Percentiles rank a stretch among this genome's conserved stretches.
These are phyloP conservation scores for Heliconius ismenius DNA, from an alignment of 2,888 invertebrate genomes.

Conservation along the genomic window DNA sequence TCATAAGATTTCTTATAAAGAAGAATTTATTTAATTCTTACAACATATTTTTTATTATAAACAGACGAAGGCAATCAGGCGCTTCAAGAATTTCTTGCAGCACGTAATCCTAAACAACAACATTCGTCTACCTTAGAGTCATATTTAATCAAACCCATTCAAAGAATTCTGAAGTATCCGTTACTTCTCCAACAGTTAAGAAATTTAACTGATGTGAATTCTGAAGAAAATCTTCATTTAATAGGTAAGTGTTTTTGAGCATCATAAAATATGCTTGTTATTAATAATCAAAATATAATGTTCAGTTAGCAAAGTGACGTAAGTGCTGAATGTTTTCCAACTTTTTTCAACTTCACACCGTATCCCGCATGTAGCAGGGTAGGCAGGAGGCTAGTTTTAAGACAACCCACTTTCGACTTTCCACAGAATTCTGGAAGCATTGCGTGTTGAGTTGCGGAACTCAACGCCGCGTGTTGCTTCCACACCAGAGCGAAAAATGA, in stretches of 20 bases:
- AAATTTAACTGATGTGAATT: conserved; percentile 94
- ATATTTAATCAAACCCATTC: conserved; percentile 98
- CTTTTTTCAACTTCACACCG: too few relatives aligned
- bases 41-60: conserved; percentile 37
- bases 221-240: conserved; percentile 97
- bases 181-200: conserved; percentile 95
- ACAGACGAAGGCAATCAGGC: conserved; percentile 97
- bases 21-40: background rate
- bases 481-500: too few relatives aligned
- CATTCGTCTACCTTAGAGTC: conserved; percentile 98
- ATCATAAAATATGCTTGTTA: background rate
- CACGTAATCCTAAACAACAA: conserved; percentile 97
- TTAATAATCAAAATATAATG: background rate
- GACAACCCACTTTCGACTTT: too few relatives aligned
- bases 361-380: too few relatives aligned
- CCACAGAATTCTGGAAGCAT: too few relatives aligned
- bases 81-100: conserved; percentile 95
- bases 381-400: too few relatives aligned
- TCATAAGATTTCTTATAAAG: background rate
- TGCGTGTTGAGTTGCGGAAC: too few relatives aligned
- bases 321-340: background rate
- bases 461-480: too few relatives aligned
- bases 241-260: conserved; percentile 83
- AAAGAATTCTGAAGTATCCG: conserved; percentile 98
- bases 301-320: background rate